These are phyloP conservation scores for Lochmaea capreae DNA, from an alignment of 2,888 invertebrate genomes.

Conservation along the genomic window DNA sequence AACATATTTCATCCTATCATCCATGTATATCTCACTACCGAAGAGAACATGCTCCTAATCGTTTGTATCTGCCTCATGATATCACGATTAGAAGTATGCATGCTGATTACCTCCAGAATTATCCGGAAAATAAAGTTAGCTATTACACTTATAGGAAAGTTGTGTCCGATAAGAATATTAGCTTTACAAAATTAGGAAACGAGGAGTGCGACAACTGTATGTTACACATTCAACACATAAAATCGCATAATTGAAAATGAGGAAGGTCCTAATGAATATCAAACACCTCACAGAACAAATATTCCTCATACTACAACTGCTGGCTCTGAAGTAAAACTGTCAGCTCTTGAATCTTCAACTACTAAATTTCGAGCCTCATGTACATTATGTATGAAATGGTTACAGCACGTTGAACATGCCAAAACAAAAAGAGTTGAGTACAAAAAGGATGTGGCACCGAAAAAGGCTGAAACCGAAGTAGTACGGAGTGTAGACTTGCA, in stretches of 20 bases:
- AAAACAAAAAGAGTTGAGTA: constrained; percentile 8
- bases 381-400: not conserved
- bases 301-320: no score
- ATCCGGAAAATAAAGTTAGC: constrained; percentile 12
- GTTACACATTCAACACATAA: constrained; percentile 9
- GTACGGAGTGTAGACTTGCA: constrained; percentile 8
- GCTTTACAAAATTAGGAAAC: constrained; percentile 19
- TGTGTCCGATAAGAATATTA: constrained; percentile 7
- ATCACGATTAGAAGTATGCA: constrained; percentile 2
- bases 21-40: constrained; percentile 12
- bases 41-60: no score
- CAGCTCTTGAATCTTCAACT: no score
- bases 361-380: no score
- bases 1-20: constrained; percentile 7
- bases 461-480: constrained; percentile 17
- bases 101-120: constrained; percentile 5
- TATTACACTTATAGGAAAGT: constrained; percentile 23
- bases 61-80: no score
- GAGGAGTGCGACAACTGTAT: constrained; percentile 23
- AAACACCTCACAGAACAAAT: no score
- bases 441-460: no score
- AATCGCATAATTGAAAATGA: not conserved
- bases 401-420: constrained; percentile 16
- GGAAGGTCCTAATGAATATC: no score
- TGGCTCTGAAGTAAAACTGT: no score